Evolutionary conservation across 2,797 vertebrate species (phyloP).

Genomic region (Pteronotus mesoamericanus): DNA sequence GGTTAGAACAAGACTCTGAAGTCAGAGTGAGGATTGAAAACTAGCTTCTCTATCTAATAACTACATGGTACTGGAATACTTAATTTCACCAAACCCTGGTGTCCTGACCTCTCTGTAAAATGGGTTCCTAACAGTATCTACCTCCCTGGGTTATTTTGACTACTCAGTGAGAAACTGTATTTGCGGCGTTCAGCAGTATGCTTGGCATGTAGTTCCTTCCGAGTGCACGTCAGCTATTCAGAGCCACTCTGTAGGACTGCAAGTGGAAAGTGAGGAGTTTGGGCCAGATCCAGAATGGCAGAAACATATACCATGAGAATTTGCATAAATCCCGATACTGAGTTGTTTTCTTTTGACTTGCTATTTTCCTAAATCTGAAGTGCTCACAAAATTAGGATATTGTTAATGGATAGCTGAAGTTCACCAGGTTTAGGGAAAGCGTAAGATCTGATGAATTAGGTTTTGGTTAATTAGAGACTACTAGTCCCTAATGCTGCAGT

Average conservation of each 20-base stretch:
- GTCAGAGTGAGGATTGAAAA: neutral
- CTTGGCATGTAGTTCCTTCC: neutral
- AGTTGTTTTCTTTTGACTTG: slow-evolving; percentile 29
- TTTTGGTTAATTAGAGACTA: neutral
- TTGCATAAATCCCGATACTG: neutral
- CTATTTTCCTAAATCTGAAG: neutral
- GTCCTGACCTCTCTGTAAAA: neutral
- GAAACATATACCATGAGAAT: neutral
- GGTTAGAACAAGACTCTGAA: neutral
- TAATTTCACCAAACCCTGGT: neutral
- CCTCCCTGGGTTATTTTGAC: neutral
- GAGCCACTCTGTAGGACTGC: neutral
- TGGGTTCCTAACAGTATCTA: neutral
- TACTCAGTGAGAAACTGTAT: neutral
- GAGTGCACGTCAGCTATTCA: neutral
- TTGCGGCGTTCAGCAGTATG: fast-evolving
- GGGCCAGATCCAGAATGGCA: neutral
- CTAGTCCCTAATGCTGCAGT: neutral
- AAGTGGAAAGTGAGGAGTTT: neutral
- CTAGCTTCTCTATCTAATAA: neutral
- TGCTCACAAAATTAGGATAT: neutral
- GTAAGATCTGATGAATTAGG: neutral
- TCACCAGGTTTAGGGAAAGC: neutral
- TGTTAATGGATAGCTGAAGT: neutral
- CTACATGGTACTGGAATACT: no score